Base-by-base conservation (phyloP, 2,888 invertebrate genomes). In the Epinotia ramella region DNA sequence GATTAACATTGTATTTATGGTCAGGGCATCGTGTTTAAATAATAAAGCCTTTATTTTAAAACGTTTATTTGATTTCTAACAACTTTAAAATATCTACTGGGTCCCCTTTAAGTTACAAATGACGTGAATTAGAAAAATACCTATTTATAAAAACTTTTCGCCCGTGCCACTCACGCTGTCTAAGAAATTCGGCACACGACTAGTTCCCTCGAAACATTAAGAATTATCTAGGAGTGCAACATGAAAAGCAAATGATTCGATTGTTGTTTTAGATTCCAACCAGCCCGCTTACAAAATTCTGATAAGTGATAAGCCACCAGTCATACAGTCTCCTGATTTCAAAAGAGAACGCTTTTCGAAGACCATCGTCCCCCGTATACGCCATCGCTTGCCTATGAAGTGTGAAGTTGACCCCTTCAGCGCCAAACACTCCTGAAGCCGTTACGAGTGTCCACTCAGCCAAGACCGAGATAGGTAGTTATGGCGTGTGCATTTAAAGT, bases 81-180 rank as follows among this genome's bases (percentile, higher is more conserved):
- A 80, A 64, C 71, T 59, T 76, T 63, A 73, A 44, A 65, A 63
- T 77, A 80, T 81, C 79, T 84, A 87, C 80, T 87, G 90, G 91
- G 91, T 90, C 91, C 91, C 91, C 91, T 73, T 86, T 83, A 86
- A 88, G 84, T 88, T 53, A 85, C 81, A 79, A 80, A 82, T 80
- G 68, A 74, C 64, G 76, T 80, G 82, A 73, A 79, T 79, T 82
- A 80, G 72, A 82, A 81, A 81, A 81, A 77, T 79, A 80, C 73
- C 56, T 74, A 79, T 57, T 64, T 72, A 76, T 67, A 77, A 72
- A 77, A 77, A 66, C 33, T 46, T 56, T 24, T 56, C 46, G 73
- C 73, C 76, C 73, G 65, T 63, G 76, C 78, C 13, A 64, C 66
- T 67, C 63, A 72, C 71, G 62, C 68, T 71, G 20, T 57, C 70